Base-by-base conservation (phyloP, 2,113 vertebrate genomes). In the Hippotragus niger region DNA sequence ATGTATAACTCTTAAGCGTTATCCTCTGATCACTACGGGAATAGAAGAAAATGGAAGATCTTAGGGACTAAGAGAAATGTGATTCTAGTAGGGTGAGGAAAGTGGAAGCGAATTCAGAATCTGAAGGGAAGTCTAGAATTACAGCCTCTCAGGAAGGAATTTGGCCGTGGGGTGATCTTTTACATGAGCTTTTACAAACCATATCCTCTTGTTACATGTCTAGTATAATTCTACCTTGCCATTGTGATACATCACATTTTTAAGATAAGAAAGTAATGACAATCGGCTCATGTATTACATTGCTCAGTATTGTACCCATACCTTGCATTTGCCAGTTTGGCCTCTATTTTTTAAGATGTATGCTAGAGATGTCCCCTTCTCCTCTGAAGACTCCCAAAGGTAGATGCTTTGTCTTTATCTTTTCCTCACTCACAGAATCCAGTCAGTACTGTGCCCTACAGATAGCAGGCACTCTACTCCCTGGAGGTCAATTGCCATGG, bases 401-500 rank as follows among this genome's bases (percentile, higher is more conserved):
- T 87, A 89, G 13, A 36, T 64, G 25, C 45, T 93, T 7, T 94
- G 25, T 89, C 57, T 96, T 94, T 50, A 89, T 47, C 67, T 90
- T 95, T 95, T 92, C 81, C 33, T 94, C 40, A 71, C 80, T 95
- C 50, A 90, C 15, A 96, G 62, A 95, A 94, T 81, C 45, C 21
- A 90, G 36, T 1, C 14, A 87, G 36, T 1, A 47, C 6, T 64
- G 33, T 94, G 74, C 15, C 43, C 43, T 58, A 57, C 3, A 95
- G 36, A 53, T 17, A 67, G 47, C 40, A 90, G 74, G 50, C 9
- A 90, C 83, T 90, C 62, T 62, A 47, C 9, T 76, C 40, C 71
- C 1, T 14, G 27, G 71, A 97, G 86, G 36, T 83, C 64, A 91
- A 5, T 33, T 92, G 71, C 60, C 90, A 58, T 78, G 53, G 33